Conservation (phyloP, 1,140 invertebrate species). For the Hypothenemus hampei region DNA sequence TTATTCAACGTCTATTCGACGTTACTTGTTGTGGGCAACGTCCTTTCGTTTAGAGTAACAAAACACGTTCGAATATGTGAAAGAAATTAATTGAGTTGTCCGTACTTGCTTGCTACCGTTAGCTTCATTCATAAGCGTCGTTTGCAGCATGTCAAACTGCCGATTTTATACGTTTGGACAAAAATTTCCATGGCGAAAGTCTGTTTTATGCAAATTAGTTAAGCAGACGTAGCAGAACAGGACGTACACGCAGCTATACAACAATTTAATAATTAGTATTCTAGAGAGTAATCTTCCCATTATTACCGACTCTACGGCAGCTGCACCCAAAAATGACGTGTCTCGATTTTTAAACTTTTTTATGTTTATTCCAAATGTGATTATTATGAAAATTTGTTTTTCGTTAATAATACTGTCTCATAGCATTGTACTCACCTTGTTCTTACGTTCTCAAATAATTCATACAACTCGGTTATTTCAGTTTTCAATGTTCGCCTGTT, state of each 20-base stretch:
- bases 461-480: conserved; percentile 67
- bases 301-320: conserved; percentile 29
- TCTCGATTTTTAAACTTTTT: conserved; percentile 23
- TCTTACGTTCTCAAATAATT: conserved; percentile 71
- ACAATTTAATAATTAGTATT: conserved; percentile 32
- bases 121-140: conserved; percentile 26
- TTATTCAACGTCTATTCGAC: conserved; percentile 26
- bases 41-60: conserved; percentile 30
- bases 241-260: conserved; percentile 27
- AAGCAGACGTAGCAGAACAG: too few species aligned
- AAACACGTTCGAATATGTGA: conserved; percentile 31
- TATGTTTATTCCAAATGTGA: conserved; percentile 30
- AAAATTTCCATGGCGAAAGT: conserved; percentile 7
- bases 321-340: conserved; percentile 31
- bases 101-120: conserved; percentile 24
- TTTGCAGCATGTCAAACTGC: conserved; percentile 22
- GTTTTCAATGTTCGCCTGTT: conserved; percentile 55
- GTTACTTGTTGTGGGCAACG: conserved; percentile 28
- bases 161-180: not conserved
- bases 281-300: conserved; percentile 27
- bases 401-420: not conserved
- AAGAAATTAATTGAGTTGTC: conserved; percentile 27
- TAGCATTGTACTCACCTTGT: conserved; percentile 65
- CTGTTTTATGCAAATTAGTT: conserved; percentile 25
- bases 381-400: conserved; percentile 15